Evolutionary conservation across 2,888 invertebrate genomes (phyloP).

Genomic region (Arenicola marina): DNA sequence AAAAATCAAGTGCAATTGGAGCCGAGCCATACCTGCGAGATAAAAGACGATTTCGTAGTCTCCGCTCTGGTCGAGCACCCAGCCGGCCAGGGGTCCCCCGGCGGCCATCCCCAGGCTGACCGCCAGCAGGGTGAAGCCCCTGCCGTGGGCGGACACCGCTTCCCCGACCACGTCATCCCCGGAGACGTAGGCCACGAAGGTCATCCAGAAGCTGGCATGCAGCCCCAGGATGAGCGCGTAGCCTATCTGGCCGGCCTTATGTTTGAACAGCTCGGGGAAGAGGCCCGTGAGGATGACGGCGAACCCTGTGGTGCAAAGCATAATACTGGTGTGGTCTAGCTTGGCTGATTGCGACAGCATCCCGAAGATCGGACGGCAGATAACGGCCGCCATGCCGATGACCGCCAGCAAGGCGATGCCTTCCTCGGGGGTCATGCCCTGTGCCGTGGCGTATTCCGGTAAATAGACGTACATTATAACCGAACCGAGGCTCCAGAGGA

Average conservation of each 20-base stretch:
- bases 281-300: slow-evolving; percentile 54
- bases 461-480: slow-evolving; percentile 52
- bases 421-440: slow-evolving; percentile 33
- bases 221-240: slow-evolving; percentile 55
- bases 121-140: slow-evolving; percentile 53
- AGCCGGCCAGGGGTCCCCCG: slow-evolving; percentile 51
- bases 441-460: slow-evolving; percentile 48
- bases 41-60: slow-evolving; percentile 19
- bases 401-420: slow-evolving; percentile 47
- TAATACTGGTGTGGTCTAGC: slow-evolving; percentile 50
- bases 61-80: slow-evolving; percentile 8
- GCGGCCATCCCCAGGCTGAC: slow-evolving; percentile 50
- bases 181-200: slow-evolving; percentile 47
- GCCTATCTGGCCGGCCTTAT: slow-evolving; percentile 53
- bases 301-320: slow-evolving; percentile 49
- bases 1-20: too few species aligned
- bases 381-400: slow-evolving; percentile 50
- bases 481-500: slow-evolving; percentile 56
- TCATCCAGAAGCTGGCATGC: slow-evolving; percentile 58
- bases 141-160: slow-evolving; percentile 49
- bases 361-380: slow-evolving; percentile 48
- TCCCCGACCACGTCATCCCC: slow-evolving; percentile 19
- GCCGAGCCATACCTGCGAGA: slow-evolving; percentile 16
- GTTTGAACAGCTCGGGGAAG: slow-evolving; percentile 50
- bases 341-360: slow-evolving; percentile 55